A percentile compares a stretch with the other conserved stretches of the same genome.
These are phyloP conservation scores for Amphiura filiformis DNA, from an alignment of 35 echinoderm and acorn worm genomes.

Conservation along the genomic window DNA sequence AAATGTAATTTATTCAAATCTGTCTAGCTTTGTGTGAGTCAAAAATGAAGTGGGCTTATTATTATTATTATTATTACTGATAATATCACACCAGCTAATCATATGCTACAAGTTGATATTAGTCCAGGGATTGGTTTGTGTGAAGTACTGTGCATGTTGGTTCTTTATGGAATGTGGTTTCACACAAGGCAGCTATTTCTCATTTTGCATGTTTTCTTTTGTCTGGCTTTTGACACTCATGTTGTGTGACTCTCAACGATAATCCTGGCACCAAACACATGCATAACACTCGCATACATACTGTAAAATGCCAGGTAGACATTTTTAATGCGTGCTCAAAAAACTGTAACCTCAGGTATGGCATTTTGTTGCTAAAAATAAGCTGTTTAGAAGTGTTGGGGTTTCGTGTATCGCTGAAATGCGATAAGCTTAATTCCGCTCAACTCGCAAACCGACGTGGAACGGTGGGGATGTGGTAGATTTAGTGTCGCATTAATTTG, in stretches of 20 bases:
- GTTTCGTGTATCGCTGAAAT: background rate
- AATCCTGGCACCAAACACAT: background rate
- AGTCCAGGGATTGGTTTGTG: too few relatives aligned
- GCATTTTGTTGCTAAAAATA: background rate
- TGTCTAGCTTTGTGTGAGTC: too few relatives aligned
- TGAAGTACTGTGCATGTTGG: too few relatives aligned
- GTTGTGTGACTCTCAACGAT: background rate
- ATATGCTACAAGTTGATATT: too few relatives aligned
- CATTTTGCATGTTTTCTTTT: too few relatives aligned
- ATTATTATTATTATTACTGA: too few relatives aligned
- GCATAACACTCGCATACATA: too few relatives aligned
- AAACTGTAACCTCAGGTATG: conserved; percentile 3
- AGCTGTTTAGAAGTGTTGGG: background rate
- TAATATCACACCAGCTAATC: too few relatives aligned
- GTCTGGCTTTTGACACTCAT: background rate
- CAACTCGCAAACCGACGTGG: background rate
- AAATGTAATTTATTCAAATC: too few relatives aligned
- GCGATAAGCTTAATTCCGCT: background rate
- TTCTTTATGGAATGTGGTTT: too few relatives aligned
- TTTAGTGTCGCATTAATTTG: background rate
- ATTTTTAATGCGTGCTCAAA: conserved; percentile 8
- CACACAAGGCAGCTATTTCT: too few relatives aligned
- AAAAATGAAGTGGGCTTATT: too few relatives aligned
- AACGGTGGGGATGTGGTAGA: background rate
- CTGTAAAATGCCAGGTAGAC: background rate